Percentiles rank a stretch among this genome's conserved stretches.
These are phyloP conservation scores for Noturus placidus DNA, from an alignment of 2,113 vertebrate species.

Conservation along the genomic window DNA sequence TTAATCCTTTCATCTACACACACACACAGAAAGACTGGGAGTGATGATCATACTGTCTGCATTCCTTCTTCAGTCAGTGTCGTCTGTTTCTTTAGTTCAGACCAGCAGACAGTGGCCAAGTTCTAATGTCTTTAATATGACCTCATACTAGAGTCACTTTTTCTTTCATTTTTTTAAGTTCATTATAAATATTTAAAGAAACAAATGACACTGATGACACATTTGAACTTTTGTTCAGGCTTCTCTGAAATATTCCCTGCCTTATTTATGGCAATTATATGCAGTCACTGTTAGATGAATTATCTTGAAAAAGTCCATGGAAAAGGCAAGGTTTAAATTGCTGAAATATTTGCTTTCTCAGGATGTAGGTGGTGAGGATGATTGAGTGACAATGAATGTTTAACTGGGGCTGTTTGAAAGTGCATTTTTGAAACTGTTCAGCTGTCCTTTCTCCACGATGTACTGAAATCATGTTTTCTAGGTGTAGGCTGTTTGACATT, in stretches of 20 bases:
- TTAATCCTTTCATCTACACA: slow-evolving; percentile 49
- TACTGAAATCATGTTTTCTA: slow-evolving; percentile 3
- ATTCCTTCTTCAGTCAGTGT: slow-evolving; percentile 43
- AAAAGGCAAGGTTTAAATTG: slow-evolving; percentile 52
- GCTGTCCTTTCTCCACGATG: not conserved
- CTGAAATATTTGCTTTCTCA: slow-evolving; percentile 21
- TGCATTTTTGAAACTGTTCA: slow-evolving; percentile 1
- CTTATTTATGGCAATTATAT: slow-evolving; percentile 41
- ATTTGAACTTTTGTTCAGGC: not conserved
- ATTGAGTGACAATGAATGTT: not conserved
- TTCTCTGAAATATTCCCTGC: not conserved
- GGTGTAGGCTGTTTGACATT: slow-evolving; percentile 2
- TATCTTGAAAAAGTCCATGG: slow-evolving; percentile 46
- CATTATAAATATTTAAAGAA: not conserved
- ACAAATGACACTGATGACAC: not conserved
- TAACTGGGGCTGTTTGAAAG: not conserved
- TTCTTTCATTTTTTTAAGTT: not conserved
- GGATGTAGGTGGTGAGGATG: not conserved
- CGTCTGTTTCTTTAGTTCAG: slow-evolving; percentile 51
- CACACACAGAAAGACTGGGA: slow-evolving; percentile 13
- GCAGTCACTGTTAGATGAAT: slow-evolving; percentile 38
- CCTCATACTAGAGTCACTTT: slow-evolving; percentile 45
- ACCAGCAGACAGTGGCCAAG: slow-evolving; percentile 48
- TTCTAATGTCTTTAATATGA: slow-evolving; percentile 47
- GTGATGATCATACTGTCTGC: slow-evolving; percentile 32